Evolutionary conservation across 2,797 vertebrate species (phyloP).

Genomic region (Cryptoprocta ferox): DNA sequence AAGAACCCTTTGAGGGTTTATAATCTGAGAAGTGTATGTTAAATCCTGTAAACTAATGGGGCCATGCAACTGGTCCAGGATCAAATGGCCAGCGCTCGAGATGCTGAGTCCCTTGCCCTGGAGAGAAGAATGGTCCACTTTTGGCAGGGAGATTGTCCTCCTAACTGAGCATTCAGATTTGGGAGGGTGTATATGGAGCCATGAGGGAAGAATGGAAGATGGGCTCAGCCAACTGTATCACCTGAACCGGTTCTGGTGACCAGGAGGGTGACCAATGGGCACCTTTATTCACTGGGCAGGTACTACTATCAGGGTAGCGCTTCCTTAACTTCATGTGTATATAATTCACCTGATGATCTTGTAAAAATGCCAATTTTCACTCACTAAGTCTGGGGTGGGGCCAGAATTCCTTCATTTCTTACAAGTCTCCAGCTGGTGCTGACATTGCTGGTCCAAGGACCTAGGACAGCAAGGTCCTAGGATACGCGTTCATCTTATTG

Average conservation of each 20-base stretch:
- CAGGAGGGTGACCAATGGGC: too few relatives aligned
- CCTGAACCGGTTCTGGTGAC: not conserved
- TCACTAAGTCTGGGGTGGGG: not conserved
- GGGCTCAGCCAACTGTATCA: not conserved
- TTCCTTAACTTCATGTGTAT: not conserved
- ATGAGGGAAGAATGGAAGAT: not conserved
- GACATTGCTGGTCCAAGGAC: not conserved
- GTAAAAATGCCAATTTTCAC: not conserved
- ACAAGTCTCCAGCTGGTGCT: not conserved
- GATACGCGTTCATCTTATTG: not conserved
- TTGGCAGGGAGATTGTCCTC: not conserved
- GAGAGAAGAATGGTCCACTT: not conserved
- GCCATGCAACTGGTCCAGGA: not conserved
- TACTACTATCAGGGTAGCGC: not conserved
- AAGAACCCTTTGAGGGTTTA: slow-evolving; percentile 49
- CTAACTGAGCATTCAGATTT: not conserved
- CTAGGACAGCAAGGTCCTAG: not conserved
- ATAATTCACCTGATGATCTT: not conserved
- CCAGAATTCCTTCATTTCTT: not conserved
- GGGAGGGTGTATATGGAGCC: not conserved
- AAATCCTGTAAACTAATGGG: slow-evolving; percentile 8
- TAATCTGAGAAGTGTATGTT: slow-evolving; percentile 44
- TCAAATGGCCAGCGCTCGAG: not conserved
- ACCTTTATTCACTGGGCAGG: not conserved
- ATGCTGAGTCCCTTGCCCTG: not conserved